phyloP scores from a whole-genome alignment of 1,140 invertebrate genomes.

The Aphis craccivora region DNA sequence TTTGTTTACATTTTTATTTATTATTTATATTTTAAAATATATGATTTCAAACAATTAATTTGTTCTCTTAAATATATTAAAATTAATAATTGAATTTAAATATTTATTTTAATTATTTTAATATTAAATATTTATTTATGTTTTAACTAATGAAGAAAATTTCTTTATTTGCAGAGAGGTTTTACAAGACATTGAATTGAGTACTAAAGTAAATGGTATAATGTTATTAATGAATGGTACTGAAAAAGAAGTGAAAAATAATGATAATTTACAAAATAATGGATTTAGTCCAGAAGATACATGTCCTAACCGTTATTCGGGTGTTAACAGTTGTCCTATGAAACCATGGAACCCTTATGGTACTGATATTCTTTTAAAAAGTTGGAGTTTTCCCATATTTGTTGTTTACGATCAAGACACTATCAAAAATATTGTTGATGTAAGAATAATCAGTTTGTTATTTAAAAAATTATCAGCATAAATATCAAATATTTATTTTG shows the following conservation, averaged over 20 bases:
- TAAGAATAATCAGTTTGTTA: constrained; percentile 58
- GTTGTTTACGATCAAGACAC: constrained; percentile 71
- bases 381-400: constrained; percentile 88
- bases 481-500: neutral
- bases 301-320: constrained; percentile 84
- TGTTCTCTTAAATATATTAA: neutral
- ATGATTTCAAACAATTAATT: neutral
- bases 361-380: constrained; percentile 75
- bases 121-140: neutral
- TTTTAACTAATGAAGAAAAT: neutral
- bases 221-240: constrained; percentile 34
- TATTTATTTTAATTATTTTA: neutral
- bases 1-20: neutral
- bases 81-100: neutral
- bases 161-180: constrained; percentile 11
- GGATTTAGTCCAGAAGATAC: constrained; percentile 73
- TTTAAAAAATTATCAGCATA: neutral
- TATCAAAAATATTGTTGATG: constrained; percentile 68
- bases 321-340: constrained; percentile 61
- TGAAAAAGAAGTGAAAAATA: constrained; percentile 29
- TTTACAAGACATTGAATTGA: constrained; percentile 36
- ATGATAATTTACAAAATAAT: constrained; percentile 39
- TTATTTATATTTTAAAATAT: neutral
- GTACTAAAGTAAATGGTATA: constrained; percentile 41
- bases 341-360: constrained; percentile 81